Base-by-base conservation (phyloP, 2,113 vertebrate genomes). In the Sigmodon hispidus region DNA sequence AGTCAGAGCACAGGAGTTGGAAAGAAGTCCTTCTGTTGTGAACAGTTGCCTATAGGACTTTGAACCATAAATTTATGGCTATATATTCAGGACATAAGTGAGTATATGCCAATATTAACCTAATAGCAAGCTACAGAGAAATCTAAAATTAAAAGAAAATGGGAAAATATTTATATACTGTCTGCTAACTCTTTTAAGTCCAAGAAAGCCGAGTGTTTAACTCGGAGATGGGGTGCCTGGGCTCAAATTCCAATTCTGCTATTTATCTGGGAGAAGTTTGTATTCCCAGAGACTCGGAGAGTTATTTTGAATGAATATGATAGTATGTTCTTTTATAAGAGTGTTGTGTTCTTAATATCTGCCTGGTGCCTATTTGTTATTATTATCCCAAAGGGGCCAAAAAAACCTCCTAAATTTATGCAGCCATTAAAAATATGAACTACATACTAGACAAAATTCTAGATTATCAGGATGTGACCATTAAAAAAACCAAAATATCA, bases 221-320 rank as follows among this genome's bases (percentile, higher is more conserved):
- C 13, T 72, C 29, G 40, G n/a, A 19, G 2, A 22, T 13, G n/a
- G 21, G 67, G 2, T 15, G 40, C 34, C 19, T 61, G 22, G 26
- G 7, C 89, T 92, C 59, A 94, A 89, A 87, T 89, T 45, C 43
- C 87, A 19, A 43, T 45, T 91, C 76, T 92, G 40, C 19, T 40
- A 48, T 22, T 65, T 65, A 85, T 50, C 11, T 61, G 48, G 34
- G 65, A 26, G 21, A 43, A 77, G 65, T 87, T 13, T 77, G 3
- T 83, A n/a, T 89, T 76, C 4, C 57, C 4, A 57, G 26, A 76
- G 63, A 31, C 21, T 90, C 24, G 80, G 43, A 34, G 29, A 31
- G 11, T 75, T 80, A 52, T 34, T 76, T 67, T 50, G 43, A 87
- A 21, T 55, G 63, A 86, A 94, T 63, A 19, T 50, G 2, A 75